phyloP scores from a whole-genome alignment of 2,113 vertebrate genomes.

The Rhabdomys dilectus region DNA sequence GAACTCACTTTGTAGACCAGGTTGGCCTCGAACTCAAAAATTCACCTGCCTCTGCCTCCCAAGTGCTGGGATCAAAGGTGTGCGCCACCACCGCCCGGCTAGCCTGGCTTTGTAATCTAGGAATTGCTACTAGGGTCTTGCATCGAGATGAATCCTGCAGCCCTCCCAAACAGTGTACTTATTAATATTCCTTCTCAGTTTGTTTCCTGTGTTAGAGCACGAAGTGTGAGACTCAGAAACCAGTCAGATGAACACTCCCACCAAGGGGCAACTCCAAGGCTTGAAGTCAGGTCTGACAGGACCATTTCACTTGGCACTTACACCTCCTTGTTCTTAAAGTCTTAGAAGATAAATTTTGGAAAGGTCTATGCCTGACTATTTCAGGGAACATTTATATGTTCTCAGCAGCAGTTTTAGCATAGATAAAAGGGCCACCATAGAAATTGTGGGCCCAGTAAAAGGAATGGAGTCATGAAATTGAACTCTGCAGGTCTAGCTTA shows the following conservation, averaged over 20 bases:
- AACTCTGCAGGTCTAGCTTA: neutral
- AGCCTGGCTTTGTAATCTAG: neutral
- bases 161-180: neutral
- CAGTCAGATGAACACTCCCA: neutral
- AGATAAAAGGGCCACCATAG: neutral
- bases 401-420: conserved; percentile 4
- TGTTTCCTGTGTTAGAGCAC: neutral
- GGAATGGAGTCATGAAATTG: neutral
- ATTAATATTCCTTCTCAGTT: conserved; percentile 28
- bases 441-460: neutral
- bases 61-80: no score
- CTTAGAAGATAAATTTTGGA: conserved; percentile 8
- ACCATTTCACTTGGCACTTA: neutral
- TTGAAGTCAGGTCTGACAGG: neutral
- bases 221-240: conserved; percentile 9
- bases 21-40: no score
- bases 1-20: no score
- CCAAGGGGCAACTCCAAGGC: neutral
- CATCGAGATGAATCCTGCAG: neutral
- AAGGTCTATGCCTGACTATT: neutral
- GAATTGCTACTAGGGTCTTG: neutral
- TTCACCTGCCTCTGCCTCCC: no score
- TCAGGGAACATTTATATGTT: conserved; percentile 9
- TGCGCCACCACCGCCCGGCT: no score
- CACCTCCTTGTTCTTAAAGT: neutral